phyloP scores from a whole-genome alignment of 2,888 invertebrate genomes.

The Lamproptera curius region DNA sequence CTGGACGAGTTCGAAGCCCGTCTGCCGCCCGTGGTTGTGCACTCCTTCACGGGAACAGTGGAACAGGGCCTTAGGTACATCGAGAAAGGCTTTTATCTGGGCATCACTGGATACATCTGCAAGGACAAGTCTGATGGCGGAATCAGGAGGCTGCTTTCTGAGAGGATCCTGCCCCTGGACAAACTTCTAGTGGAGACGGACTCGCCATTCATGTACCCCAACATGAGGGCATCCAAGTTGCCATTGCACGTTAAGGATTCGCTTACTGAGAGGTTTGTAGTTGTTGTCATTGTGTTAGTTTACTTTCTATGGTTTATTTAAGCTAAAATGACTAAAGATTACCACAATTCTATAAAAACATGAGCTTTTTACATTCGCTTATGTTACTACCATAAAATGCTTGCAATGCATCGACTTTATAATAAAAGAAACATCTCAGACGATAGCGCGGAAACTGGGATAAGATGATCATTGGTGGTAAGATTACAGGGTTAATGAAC shows the following conservation, averaged over 20 bases:
- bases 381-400: no score
- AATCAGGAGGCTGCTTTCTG: slow-evolving; percentile 88
- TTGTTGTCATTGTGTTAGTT: background rate
- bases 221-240: slow-evolving; percentile 94
- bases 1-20: slow-evolving; percentile 58
- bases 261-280: slow-evolving; percentile 85
- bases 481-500: no score
- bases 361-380: no score
- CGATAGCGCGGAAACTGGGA: no score
- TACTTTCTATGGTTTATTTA: no score
- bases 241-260: slow-evolving; percentile 92
- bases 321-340: no score
- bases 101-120: slow-evolving; percentile 87
- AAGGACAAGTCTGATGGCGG: slow-evolving; percentile 96
- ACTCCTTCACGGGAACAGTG: slow-evolving; percentile 94
- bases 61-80: slow-evolving; percentile 90
- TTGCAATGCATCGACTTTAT: no score
- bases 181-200: slow-evolving; percentile 94
- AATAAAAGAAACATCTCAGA: no score
- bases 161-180: slow-evolving; percentile 89
- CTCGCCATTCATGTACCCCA: slow-evolving; percentile 97
- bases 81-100: slow-evolving; percentile 91
- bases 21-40: slow-evolving; percentile 91
- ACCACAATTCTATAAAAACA: no score
- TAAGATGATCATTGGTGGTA: no score